phyloP scores from a whole-genome alignment of 2,888 invertebrate species.

The Lamellibrachia satsuma region DNA sequence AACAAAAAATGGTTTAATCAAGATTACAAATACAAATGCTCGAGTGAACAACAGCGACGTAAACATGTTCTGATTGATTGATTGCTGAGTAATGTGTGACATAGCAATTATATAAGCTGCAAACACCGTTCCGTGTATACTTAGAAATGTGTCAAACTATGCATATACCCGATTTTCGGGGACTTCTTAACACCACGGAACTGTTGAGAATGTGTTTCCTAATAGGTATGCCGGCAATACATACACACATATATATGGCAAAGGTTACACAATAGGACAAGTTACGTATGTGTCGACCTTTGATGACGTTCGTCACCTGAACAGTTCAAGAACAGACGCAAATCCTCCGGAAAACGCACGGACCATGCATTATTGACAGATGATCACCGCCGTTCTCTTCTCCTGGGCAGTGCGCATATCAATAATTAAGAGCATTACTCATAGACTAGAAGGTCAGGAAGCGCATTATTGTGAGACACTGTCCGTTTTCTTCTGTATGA shows the following conservation, averaged over 20 bases:
- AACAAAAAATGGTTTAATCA: neutral
- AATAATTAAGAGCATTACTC: conserved; percentile 12
- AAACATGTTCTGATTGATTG: neutral
- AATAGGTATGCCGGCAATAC: neutral
- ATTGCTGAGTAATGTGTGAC: neutral
- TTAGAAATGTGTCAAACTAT: neutral
- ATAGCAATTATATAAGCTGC: neutral
- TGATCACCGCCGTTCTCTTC: neutral
- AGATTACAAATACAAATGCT: neutral
- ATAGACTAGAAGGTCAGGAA: neutral
- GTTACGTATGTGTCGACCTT: neutral
- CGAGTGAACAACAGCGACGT: neutral
- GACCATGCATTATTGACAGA: neutral
- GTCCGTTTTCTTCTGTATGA: neutral
- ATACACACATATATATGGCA: neutral
- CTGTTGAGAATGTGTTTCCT: neutral
- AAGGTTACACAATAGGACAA: neutral
- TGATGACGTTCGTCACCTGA: neutral
- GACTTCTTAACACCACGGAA: neutral
- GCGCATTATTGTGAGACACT: neutral
- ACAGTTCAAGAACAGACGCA: neutral
- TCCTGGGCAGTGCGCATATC: neutral
- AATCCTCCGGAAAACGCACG: neutral
- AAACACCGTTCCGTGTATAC: neutral
- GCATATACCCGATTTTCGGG: neutral